Base-by-base conservation (phyloP, 2,888 invertebrate species). In the Laspeyria flexula region DNA sequence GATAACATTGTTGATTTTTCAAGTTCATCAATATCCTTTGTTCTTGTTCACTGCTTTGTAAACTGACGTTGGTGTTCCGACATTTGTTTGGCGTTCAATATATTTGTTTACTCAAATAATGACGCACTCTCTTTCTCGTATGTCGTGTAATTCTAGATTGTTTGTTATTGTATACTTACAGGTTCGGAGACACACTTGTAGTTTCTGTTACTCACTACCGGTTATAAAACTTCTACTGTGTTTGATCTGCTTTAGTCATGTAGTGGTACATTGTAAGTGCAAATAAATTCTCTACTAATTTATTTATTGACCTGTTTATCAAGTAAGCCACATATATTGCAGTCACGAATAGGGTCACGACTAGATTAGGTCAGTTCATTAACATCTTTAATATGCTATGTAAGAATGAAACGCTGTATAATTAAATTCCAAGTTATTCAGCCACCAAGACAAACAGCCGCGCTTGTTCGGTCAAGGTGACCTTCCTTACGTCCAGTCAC, bases 391-490 rank as follows among this genome's bases (percentile, higher is more conserved):
- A 46, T 58, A 37, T 58, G 54, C 49, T 63, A 59, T 57, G 60
- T 63, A 58, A 54, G 27, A 66, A 56, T 35, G 35, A 51, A 59
- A 34, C 34, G 53, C 64, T 49, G 31, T 45, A 23, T 64, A 65
- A 68, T 65, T 67, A 49, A 58, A 71, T 67, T 65, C 57, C 52
- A 64, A 66, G 56, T 76, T 73, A 66, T 73, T 73, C 60, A 67
- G 66, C 60, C 65, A 72, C 71, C 67, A 75, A 80, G 69, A 80
- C 75, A 77, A 78, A 75, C 67, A 64, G 65, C 75, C 72, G 63
- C 65, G 79, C 70, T 73, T 55, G 76, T 76, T 77, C 83, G 83
- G 84, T 84, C 88, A 90, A 90, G 89, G 89, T 90, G 89, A 89
- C 90, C 89, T 87, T 85, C 83, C 75, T 75, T 66, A 68, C 73